These are phyloP conservation scores for Felis chaus DNA, from an alignment of 2,113 vertebrate genomes.

Conservation along the genomic window DNA sequence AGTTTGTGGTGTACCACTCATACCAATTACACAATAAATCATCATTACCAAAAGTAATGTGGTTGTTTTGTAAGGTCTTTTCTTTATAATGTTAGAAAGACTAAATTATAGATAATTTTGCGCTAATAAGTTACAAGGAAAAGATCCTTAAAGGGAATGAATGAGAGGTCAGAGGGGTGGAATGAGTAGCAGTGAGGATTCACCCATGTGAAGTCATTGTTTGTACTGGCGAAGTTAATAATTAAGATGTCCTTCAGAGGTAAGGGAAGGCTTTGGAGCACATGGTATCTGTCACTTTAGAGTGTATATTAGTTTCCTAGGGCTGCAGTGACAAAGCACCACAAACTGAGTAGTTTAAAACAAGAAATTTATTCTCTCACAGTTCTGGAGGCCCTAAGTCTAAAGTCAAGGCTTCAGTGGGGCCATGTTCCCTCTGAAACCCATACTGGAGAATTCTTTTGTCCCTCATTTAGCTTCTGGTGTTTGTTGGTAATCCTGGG, in stretches of 20 bases:
- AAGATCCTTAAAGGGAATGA: neutral
- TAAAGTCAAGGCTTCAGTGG: neutral
- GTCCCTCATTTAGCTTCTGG: neutral
- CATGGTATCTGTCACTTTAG: neutral
- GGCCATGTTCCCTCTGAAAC: neutral
- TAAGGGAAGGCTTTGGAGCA: neutral
- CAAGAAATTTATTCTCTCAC: neutral
- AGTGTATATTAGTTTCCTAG: neutral
- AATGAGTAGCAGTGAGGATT: neutral
- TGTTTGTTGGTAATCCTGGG: neutral
- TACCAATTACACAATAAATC: neutral
- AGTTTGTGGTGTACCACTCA: neutral
- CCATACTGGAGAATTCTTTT: neutral
- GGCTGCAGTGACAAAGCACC: neutral
- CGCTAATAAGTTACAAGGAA: neutral
- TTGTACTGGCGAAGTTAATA: neutral
- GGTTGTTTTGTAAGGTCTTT: neutral
- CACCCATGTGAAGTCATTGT: neutral
- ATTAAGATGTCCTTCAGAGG: neutral
- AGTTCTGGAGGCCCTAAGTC: neutral
- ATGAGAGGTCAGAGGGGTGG: neutral
- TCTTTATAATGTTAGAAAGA: neutral
- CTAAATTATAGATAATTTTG: neutral
- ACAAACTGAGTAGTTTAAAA: neutral
- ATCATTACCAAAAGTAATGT: neutral